Evolutionary conservation across 2,797 vertebrate genomes (phyloP).

Genomic region (Galaxias olidus): DNA sequence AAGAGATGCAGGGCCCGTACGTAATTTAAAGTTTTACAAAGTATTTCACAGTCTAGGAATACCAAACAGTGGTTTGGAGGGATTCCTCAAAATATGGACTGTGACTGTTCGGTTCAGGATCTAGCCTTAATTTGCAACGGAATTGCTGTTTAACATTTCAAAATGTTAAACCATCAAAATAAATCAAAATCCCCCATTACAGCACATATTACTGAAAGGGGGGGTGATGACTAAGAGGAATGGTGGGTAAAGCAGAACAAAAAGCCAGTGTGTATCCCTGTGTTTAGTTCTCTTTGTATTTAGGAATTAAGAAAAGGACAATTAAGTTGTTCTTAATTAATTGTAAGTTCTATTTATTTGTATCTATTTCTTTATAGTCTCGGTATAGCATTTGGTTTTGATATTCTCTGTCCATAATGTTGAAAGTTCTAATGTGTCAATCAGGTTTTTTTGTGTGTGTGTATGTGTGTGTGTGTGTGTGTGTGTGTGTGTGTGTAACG

Average conservation of each 20-base stretch:
- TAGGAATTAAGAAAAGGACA: too few species aligned
- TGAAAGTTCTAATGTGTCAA: not conserved
- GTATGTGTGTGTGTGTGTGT: too few species aligned
- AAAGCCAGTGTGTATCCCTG: too few species aligned
- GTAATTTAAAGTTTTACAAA: constrained; percentile 75
- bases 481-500: too few species aligned
- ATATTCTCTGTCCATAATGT: not conserved
- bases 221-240: constrained; percentile 24
- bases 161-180: constrained; percentile 51
- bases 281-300: too few species aligned
- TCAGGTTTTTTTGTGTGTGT: not conserved
- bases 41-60: constrained; percentile 65
- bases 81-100: constrained; percentile 33
- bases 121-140: constrained; percentile 62
- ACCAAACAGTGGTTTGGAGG: constrained; percentile 47
- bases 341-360: too few species aligned
- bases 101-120: constrained; percentile 34
- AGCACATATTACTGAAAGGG: constrained; percentile 50
- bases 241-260: not conserved
- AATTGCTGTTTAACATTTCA: constrained; percentile 65
- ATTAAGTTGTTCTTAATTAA: too few species aligned
- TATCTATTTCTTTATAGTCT: too few species aligned
- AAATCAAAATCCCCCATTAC: constrained; percentile 27
- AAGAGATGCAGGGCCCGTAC: constrained; percentile 61
- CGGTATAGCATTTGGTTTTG: not conserved